A percentile compares a stretch with the other conserved stretches of the same genome.
phyloP scores from a whole-genome alignment of 2,888 invertebrate genomes.

The Philonicus albiceps region DNA sequence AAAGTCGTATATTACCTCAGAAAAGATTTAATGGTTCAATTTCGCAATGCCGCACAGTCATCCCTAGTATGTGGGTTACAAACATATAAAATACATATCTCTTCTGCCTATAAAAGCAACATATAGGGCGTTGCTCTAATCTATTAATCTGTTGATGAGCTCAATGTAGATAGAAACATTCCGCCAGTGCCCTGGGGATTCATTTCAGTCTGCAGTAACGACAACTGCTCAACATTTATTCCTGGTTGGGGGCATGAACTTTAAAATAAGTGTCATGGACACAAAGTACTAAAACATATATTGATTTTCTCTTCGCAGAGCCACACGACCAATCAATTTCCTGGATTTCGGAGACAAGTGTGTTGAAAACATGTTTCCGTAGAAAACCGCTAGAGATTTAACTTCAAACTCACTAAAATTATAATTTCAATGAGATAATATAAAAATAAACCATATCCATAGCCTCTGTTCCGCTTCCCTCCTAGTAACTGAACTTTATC shows the following conservation, averaged over 20 bases:
- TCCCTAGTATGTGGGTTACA: not conserved
- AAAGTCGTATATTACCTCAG: not conserved
- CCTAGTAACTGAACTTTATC: not conserved
- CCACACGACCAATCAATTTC: not conserved
- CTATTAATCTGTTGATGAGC: not conserved
- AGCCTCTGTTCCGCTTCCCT: not conserved
- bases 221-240: not conserved
- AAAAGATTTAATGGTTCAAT: not conserved
- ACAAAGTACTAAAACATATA: not conserved
- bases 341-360: not conserved
- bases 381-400: not conserved
- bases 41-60: not conserved
- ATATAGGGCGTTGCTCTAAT: not conserved
- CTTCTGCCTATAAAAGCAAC: not conserved
- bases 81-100: not conserved
- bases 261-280: not conserved
- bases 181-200: not conserved
- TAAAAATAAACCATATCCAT: not conserved
- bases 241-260: not conserved
- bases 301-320: not conserved
- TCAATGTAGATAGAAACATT: not conserved
- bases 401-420: not conserved
- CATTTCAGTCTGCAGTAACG: not conserved
- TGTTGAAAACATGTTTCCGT: not conserved
- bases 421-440: not conserved